Conservation (phyloP, 2,888 invertebrate species). For the Drosophila neonasuta region DNA sequence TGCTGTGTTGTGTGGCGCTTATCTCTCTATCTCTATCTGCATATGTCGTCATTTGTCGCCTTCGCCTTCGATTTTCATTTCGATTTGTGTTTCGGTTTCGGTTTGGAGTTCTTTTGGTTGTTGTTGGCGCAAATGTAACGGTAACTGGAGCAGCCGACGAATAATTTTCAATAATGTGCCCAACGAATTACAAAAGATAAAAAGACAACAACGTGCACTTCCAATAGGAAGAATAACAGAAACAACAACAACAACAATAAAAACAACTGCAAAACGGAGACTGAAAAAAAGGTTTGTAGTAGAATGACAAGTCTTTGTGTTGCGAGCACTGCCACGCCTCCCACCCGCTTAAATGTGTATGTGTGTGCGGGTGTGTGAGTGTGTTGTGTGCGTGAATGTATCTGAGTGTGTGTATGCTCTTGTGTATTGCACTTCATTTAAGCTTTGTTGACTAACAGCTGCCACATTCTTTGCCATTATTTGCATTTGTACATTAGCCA, state of each 20-base stretch:
- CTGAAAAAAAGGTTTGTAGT: constrained; percentile 45
- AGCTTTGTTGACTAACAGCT: constrained; percentile 66
- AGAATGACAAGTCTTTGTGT: constrained; percentile 29
- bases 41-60: constrained; percentile 57
- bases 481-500: constrained; percentile 58
- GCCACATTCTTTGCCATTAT: constrained; percentile 65
- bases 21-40: constrained; percentile 56
- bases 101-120: not conserved
- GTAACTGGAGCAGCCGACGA: constrained; percentile 66
- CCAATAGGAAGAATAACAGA: constrained; percentile 7
- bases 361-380: constrained; percentile 3
- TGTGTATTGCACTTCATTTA: constrained; percentile 24
- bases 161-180: constrained; percentile 42
- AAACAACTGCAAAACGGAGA: constrained; percentile 2
- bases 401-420: constrained; percentile 1
- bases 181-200: constrained; percentile 44
- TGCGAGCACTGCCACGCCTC: constrained; percentile 11
- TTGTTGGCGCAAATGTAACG: constrained; percentile 45
- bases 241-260: constrained; percentile 18
- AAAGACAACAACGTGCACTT: constrained; percentile 29
- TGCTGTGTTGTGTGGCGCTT: constrained; percentile 43
- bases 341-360: constrained; percentile 3
- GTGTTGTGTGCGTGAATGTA: constrained; percentile 2
- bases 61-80: constrained; percentile 36
- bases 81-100: constrained; percentile 15